Conservation (phyloP, 2,797 vertebrate genomes). For the Poecilia gillii region DNA sequence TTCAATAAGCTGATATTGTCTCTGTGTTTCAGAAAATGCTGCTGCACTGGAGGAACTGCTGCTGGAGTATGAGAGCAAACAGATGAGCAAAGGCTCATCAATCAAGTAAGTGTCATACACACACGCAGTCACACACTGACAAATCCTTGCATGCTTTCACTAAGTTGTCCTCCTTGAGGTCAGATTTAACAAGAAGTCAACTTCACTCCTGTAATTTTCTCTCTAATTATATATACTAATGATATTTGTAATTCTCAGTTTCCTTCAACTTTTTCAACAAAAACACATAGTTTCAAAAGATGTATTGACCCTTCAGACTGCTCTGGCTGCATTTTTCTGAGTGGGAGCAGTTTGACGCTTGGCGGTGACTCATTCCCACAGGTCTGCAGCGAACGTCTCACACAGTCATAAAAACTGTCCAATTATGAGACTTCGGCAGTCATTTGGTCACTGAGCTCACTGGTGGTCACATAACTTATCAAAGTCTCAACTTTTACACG, state of each 20-base stretch:
- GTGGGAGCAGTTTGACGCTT: neutral
- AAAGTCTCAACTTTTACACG: slow-evolving; percentile 43
- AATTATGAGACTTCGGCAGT: slow-evolving; percentile 33
- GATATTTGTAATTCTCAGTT: neutral
- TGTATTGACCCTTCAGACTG: neutral
- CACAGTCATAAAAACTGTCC: slow-evolving; percentile 17
- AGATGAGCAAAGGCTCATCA: slow-evolving; percentile 80
- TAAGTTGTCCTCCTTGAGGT: slow-evolving; percentile 19
- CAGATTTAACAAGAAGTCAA: slow-evolving; percentile 10
- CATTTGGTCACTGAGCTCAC: slow-evolving; percentile 23
- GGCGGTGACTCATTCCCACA: slow-evolving; percentile 41
- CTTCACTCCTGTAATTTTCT: neutral
- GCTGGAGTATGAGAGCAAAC: slow-evolving; percentile 89
- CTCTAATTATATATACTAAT: neutral
- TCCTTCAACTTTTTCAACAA: neutral
- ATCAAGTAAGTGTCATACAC: slow-evolving; percentile 82
- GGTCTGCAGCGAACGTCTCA: slow-evolving; percentile 33
- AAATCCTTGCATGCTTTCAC: neutral
- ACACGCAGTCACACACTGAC: slow-evolving; percentile 3
- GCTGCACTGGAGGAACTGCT: slow-evolving; percentile 94
- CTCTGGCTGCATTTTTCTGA: neutral
- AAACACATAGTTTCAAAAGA: neutral
- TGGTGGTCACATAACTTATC: slow-evolving; percentile 32
- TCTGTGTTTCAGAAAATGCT: slow-evolving; percentile 86
- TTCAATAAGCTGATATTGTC: neutral